phyloP scores from a whole-genome alignment of 2,797 vertebrate species.

The Paedocypris micromegethes region DNA sequence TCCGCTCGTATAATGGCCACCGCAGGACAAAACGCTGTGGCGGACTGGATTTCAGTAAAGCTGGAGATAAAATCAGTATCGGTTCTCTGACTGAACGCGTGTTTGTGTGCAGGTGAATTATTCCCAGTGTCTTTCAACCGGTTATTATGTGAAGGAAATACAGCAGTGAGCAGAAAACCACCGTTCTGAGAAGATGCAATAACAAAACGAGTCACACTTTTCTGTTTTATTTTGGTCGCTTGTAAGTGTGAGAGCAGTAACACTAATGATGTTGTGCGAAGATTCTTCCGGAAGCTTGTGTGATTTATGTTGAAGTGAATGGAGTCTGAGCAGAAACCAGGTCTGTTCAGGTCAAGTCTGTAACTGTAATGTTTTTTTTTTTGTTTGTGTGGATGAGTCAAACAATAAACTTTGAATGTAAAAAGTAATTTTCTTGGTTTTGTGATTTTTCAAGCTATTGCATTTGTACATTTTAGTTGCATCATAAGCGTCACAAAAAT shows the following conservation, averaged over 20 bases:
- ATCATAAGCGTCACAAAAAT: too few relatives aligned
- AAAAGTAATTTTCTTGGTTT: not conserved
- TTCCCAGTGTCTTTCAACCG: not conserved
- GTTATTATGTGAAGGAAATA: not conserved
- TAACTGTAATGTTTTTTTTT: slow-evolving; percentile 22
- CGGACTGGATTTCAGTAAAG: not conserved
- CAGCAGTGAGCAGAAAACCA: slow-evolving; percentile 8
- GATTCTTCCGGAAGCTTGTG: too few relatives aligned
- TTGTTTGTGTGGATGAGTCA: slow-evolving; percentile 23
- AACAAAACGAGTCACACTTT: not conserved
- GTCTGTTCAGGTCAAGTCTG: not conserved
- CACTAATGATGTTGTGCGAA: not conserved
- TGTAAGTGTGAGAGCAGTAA: slow-evolving; percentile 1
- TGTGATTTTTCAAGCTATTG: not conserved
- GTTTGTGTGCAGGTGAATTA: slow-evolving; percentile 7
- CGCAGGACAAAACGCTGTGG: not conserved
- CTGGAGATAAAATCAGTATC: slow-evolving; percentile 1
- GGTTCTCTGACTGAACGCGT: not conserved
- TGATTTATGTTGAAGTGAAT: too few relatives aligned
- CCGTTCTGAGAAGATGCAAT: slow-evolving; percentile 2
- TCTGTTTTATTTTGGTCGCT: not conserved
- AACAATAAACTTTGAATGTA: slow-evolving; percentile 44
- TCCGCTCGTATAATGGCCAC: not conserved
- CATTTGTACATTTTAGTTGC: too few relatives aligned
- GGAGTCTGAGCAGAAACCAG: too few relatives aligned